phyloP scores from a whole-genome alignment of 2,888 invertebrate species.

The Epirrhoe tristata region DNA sequence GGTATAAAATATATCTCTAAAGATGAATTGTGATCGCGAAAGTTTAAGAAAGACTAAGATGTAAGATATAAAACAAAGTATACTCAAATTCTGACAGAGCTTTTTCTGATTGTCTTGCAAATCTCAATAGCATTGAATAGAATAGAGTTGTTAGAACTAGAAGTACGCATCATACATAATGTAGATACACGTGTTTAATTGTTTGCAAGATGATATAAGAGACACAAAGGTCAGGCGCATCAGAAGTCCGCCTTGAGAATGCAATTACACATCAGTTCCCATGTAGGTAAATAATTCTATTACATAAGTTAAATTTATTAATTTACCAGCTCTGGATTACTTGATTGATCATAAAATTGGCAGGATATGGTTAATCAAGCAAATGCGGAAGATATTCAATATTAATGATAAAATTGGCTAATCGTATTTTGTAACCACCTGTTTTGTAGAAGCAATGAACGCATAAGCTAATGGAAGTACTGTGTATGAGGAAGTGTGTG shows the following conservation, averaged over 20 bases:
- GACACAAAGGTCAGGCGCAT: conserved; percentile 39
- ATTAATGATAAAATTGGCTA: conserved; percentile 60
- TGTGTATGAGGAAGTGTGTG: conserved; percentile 26
- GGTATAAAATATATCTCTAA: too few relatives aligned
- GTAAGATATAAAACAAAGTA: too few relatives aligned
- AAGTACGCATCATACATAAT: conserved; percentile 15
- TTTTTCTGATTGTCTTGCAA: neutral
- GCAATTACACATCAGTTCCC: conserved; percentile 37
- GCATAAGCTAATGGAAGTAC: conserved; percentile 18
- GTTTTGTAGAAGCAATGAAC: conserved; percentile 25
- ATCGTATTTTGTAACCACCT: conserved; percentile 50
- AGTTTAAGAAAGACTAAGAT: too few relatives aligned
- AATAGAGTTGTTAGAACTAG: conserved; percentile 9
- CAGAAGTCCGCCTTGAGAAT: conserved; percentile 40
- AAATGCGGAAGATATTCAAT: conserved; percentile 70
- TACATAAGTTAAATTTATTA: conserved; percentile 37
- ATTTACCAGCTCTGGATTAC: conserved; percentile 44
- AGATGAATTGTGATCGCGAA: too few relatives aligned
- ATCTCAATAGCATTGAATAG: neutral
- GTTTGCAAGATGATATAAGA: conserved; percentile 35
- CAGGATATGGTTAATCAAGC: conserved; percentile 71
- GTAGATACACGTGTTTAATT: conserved; percentile 31
- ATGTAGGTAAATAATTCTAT: conserved; percentile 29
- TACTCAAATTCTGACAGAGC: neutral
- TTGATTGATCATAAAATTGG: conserved; percentile 59